Conservation (phyloP, 2,888 invertebrate species). For the Mystacides longicornis region DNA sequence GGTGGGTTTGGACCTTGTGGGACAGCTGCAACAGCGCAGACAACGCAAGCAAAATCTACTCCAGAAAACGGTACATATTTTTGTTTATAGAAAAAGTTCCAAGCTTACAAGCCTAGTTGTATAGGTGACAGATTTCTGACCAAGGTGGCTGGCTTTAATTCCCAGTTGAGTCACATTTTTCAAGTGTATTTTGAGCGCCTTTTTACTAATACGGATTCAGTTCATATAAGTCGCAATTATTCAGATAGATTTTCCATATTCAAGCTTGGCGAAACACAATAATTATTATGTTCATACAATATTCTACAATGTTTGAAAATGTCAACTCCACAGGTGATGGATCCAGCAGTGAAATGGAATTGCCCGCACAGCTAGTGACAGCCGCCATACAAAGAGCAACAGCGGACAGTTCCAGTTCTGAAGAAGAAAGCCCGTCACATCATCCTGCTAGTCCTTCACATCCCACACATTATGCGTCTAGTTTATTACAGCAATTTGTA, state of each 20-base stretch:
- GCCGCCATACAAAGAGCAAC: constrained; percentile 69
- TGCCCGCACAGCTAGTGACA: constrained; percentile 65
- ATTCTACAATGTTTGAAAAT: background rate
- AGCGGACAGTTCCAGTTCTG: constrained; percentile 60
- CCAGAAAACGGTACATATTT: constrained; percentile 9
- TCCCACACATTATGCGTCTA: constrained; percentile 61
- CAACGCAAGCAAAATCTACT: constrained; percentile 28
- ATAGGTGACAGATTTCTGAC: too few species aligned
- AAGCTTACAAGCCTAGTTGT: too few species aligned
- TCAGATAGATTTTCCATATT: too few species aligned
- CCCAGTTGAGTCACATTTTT: too few species aligned
- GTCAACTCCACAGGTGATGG: constrained; percentile 35
- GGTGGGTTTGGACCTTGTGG: constrained; percentile 48
- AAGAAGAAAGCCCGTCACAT: constrained; percentile 56
- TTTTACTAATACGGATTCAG: too few species aligned
- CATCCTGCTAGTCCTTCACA: constrained; percentile 44
- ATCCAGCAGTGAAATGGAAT: constrained; percentile 69
- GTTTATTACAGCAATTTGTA: constrained; percentile 71
- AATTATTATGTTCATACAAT: too few species aligned
- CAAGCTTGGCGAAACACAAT: too few species aligned
- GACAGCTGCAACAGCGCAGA: constrained; percentile 33
- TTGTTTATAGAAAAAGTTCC: too few species aligned
- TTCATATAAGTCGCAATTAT: too few species aligned
- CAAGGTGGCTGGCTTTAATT: too few species aligned
- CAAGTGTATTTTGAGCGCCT: too few species aligned